phyloP scores from a whole-genome alignment of 2,797 vertebrate genomes.

The Ctenochaetus hawaiiensis region DNA sequence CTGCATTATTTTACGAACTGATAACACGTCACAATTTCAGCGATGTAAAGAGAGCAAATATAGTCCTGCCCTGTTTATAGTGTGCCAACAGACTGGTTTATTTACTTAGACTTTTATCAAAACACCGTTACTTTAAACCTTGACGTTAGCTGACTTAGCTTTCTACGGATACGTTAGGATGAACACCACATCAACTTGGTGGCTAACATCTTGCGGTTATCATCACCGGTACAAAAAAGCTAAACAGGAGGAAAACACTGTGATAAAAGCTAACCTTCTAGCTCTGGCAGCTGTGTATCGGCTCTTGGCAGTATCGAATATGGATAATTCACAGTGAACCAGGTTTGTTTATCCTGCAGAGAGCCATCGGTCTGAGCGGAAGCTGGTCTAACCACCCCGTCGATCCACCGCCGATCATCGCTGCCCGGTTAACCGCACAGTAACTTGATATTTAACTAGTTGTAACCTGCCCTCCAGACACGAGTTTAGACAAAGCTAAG shows the following conservation, averaged over 20 bases:
- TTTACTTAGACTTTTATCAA: background rate
- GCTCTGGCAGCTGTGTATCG: background rate
- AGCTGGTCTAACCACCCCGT: background rate
- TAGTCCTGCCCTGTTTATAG: too few species aligned
- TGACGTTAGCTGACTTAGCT: too few species aligned
- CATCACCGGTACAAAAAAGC: fast-evolving
- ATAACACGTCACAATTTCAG: background rate
- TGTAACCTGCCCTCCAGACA: fast-evolving
- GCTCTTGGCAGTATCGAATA: background rate
- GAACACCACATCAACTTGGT: too few species aligned
- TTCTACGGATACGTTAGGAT: too few species aligned
- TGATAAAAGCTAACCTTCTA: slow-evolving; percentile 13
- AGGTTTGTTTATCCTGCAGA: slow-evolving; percentile 16
- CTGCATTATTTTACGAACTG: fast-evolving
- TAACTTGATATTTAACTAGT: too few species aligned
- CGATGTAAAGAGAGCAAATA: fast-evolving
- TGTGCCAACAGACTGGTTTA: too few species aligned
- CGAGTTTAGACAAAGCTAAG: fast-evolving
- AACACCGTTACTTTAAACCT: background rate
- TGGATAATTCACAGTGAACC: background rate
- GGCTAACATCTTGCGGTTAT: background rate
- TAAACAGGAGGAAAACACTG: fast-evolving
- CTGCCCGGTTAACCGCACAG: background rate
- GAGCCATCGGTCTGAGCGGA: background rate
- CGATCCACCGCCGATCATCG: slow-evolving; percentile 5